A percentile compares a stretch with the other conserved stretches of the same genome.
Conservation (phyloP, 2,888 invertebrate genomes). For the Abrostola triplasia region DNA sequence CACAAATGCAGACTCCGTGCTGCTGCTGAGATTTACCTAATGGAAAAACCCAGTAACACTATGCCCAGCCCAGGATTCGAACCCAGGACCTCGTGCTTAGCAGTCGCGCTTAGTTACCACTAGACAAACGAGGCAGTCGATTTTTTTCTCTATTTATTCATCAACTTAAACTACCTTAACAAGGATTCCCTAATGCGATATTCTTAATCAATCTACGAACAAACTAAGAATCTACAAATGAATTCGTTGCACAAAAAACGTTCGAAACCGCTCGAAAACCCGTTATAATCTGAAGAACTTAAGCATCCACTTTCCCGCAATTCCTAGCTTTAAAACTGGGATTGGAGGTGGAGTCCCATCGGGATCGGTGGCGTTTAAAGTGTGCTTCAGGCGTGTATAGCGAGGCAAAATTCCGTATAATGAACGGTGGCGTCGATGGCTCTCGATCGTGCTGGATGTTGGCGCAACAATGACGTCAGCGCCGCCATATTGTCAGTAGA, state of each 20-base stretch:
- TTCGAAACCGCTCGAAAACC: background rate
- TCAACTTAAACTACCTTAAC: too few species aligned
- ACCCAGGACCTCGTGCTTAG: too few species aligned
- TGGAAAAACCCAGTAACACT: too few species aligned
- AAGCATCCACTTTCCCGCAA: conserved; percentile 27
- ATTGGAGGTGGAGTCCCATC: conserved; percentile 41
- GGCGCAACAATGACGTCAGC: conserved; percentile 71
- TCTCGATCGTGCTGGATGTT: conserved; percentile 73
- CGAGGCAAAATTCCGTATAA: conserved; percentile 65
- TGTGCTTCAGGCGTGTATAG: conserved; percentile 53
- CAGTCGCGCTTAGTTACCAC: too few species aligned
- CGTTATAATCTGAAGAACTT: conserved; percentile 25
- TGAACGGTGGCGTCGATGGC: conserved; percentile 67
- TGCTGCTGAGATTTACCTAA: too few species aligned
- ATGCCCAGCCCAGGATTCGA: too few species aligned
- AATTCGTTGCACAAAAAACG: background rate
- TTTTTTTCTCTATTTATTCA: too few species aligned
- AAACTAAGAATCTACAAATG: too few species aligned
- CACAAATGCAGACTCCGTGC: too few species aligned
- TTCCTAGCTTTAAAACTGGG: conserved; percentile 38
- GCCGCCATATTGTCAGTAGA: conserved; percentile 40
- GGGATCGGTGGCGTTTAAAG: conserved; percentile 41
- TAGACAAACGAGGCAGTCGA: too few species aligned
- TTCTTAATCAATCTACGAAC: too few species aligned
- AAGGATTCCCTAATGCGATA: too few species aligned